These are phyloP conservation scores for Drosophila eohydei DNA, from an alignment of 2,888 invertebrate species.

Conservation along the genomic window DNA sequence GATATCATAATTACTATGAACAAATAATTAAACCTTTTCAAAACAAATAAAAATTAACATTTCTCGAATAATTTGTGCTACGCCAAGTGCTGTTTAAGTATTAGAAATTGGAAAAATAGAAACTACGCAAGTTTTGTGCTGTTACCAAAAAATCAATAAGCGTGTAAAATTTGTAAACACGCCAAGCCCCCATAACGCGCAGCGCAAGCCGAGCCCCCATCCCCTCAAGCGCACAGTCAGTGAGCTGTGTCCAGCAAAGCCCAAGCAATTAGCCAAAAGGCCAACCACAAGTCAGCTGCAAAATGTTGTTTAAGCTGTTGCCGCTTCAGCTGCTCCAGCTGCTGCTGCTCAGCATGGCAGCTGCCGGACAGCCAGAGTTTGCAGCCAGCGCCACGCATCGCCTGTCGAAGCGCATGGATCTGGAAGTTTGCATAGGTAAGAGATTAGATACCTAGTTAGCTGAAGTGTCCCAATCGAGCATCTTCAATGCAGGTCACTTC, in stretches of 20 bases:
- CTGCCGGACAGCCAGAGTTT: constrained; percentile 60
- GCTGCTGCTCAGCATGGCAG: constrained; percentile 50
- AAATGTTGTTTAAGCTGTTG: constrained; percentile 19
- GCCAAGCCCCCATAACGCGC: constrained; percentile 63
- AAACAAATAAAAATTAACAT: constrained; percentile 1
- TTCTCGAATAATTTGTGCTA: constrained; percentile 9
- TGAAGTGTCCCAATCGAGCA: background rate
- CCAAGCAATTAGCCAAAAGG: constrained; percentile 33
- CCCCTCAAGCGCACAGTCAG: constrained; percentile 9
- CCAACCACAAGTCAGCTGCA: constrained; percentile 41
- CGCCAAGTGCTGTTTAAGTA: constrained; percentile 6
- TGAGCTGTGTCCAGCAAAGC: constrained; percentile 58
- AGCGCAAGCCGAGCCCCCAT: constrained; percentile 2
- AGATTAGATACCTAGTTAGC: background rate
- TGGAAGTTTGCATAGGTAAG: constrained; percentile 84
- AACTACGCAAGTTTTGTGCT: constrained; percentile 21
- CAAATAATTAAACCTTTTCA: constrained; percentile 2
- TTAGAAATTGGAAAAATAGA: background rate
- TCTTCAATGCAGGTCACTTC: constrained; percentile 86
- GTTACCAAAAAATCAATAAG: constrained; percentile 68
- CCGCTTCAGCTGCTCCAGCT: constrained; percentile 45
- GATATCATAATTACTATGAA: background rate
- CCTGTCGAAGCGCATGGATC: constrained; percentile 83
- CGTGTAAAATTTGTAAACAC: constrained; percentile 77
- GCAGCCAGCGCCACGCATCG: constrained; percentile 59